A percentile compares a stretch with the other conserved stretches of the same genome.
phyloP scores from a whole-genome alignment of 2,113 vertebrate species.

The Pygathrix nemaeus region DNA sequence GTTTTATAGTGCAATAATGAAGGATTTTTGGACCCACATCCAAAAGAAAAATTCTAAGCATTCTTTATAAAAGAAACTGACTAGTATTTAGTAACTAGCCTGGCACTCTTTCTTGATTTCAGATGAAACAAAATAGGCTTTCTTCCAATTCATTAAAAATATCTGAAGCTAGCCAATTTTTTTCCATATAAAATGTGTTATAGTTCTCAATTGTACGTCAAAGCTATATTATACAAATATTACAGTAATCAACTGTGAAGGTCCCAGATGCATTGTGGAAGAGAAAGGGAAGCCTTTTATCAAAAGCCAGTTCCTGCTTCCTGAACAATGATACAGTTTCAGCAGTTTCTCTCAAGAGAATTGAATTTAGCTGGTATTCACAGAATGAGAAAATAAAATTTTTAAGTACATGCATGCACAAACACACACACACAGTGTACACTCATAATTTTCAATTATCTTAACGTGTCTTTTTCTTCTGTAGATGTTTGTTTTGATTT shows the following conservation, averaged over 20 bases:
- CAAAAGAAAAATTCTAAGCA: background rate
- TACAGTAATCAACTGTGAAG: constrained; percentile 84
- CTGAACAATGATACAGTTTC: constrained; percentile 82
- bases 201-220: constrained; percentile 80
- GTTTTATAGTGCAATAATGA: background rate
- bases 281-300: constrained; percentile 86
- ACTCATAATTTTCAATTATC: constrained; percentile 14
- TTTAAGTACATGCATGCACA: background rate
- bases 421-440: background rate
- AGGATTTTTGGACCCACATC: constrained; percentile 57
- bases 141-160: constrained; percentile 78
- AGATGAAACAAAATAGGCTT: constrained; percentile 67
- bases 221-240: constrained; percentile 76
- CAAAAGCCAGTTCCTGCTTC: constrained; percentile 86
- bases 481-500: background rate
- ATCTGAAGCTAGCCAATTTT: constrained; percentile 62
- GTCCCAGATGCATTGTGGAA: constrained; percentile 79
- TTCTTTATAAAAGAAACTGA: constrained; percentile 61
- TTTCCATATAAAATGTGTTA: constrained; percentile 75
- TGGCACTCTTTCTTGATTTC: constrained; percentile 68
- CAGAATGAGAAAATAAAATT: constrained; percentile 64
- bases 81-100: constrained; percentile 59
- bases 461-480: background rate
- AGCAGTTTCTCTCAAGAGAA: constrained; percentile 77
- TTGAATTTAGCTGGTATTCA: constrained; percentile 66